Percentiles rank a stretch among this genome's conserved stretches.
Evolutionary conservation across 2,888 invertebrate species (phyloP).

Genomic region (Acleris literana): DNA sequence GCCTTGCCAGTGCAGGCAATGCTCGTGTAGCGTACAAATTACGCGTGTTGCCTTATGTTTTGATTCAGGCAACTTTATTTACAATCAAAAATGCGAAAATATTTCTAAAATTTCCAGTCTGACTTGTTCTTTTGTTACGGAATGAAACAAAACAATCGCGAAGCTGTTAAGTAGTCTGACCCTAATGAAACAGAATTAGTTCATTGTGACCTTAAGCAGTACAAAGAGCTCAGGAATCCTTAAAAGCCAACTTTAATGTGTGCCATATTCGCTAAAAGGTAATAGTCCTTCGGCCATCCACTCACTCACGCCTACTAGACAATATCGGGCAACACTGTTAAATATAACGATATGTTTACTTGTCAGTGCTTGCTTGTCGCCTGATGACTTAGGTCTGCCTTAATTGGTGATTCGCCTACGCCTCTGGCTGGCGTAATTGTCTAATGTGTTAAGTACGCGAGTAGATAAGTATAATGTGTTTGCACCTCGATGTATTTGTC

Average conservation of each 20-base stretch:
- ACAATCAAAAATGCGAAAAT: no score
- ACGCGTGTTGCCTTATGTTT: neutral
- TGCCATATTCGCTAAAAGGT: slow-evolving; percentile 35
- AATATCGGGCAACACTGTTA: slow-evolving; percentile 52
- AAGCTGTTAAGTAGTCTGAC: slow-evolving; percentile 15
- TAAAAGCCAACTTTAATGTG: slow-evolving; percentile 37
- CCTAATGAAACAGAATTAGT: slow-evolving; percentile 33
- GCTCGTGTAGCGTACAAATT: neutral
- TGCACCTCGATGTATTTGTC: slow-evolving; percentile 10
- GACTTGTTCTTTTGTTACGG: no score
- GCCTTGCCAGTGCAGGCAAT: neutral
- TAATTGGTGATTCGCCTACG: slow-evolving; percentile 56
- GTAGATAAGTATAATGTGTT: slow-evolving; percentile 16
- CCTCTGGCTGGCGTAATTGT: slow-evolving; percentile 53
- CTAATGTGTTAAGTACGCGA: slow-evolving; percentile 45
- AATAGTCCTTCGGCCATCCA: slow-evolving; percentile 52
- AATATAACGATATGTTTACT: slow-evolving; percentile 62
- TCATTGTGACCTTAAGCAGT: slow-evolving; percentile 34
- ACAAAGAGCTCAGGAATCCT: slow-evolving; percentile 34
- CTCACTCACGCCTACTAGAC: slow-evolving; percentile 51
- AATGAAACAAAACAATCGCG: no score
- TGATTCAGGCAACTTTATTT: neutral
- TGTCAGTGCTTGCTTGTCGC: slow-evolving; percentile 48
- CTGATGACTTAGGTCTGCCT: slow-evolving; percentile 44
- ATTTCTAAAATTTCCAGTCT: no score